These are phyloP conservation scores for Nansenia antarctica DNA, from an alignment of 2,113 vertebrate species.

Conservation along the genomic window DNA sequence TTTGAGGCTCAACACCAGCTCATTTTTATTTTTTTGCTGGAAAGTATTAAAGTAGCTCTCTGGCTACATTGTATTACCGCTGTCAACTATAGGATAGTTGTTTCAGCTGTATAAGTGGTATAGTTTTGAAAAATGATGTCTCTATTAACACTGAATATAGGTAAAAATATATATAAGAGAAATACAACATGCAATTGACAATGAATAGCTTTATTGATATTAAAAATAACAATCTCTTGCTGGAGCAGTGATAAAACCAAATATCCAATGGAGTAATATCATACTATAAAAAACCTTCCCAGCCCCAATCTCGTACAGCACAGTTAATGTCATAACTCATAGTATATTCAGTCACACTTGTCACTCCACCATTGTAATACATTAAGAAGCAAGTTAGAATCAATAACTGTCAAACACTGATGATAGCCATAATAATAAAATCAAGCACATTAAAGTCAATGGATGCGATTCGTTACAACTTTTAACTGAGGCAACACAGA, in stretches of 20 bases:
- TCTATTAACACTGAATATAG: background rate
- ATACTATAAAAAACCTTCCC: background rate
- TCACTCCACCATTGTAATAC: background rate
- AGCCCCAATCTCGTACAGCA: background rate
- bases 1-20: slow-evolving; percentile 8
- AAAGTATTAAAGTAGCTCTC: slow-evolving; percentile 7
- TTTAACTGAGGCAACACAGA: slow-evolving; percentile 10
- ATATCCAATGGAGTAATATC: background rate
- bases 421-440: slow-evolving; percentile 15
- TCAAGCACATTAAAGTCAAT: slow-evolving; percentile 28
- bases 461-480: slow-evolving; percentile 44
- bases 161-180: background rate
- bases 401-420: slow-evolving; percentile 12
- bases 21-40: background rate
- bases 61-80: slow-evolving; percentile 11
- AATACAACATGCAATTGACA: background rate
- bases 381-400: slow-evolving; percentile 22
- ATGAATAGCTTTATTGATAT: slow-evolving; percentile 18
- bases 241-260: background rate
- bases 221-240: background rate
- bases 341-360: background rate
- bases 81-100: slow-evolving; percentile 18
- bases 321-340: background rate
- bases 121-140: background rate
- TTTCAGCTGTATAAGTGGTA: background rate